A percentile compares a stretch with the other conserved stretches of the same genome.
These are phyloP conservation scores for Epizoanthus stellaris DNA, from an alignment of 92 coral and sea anemone species.

Conservation along the genomic window DNA sequence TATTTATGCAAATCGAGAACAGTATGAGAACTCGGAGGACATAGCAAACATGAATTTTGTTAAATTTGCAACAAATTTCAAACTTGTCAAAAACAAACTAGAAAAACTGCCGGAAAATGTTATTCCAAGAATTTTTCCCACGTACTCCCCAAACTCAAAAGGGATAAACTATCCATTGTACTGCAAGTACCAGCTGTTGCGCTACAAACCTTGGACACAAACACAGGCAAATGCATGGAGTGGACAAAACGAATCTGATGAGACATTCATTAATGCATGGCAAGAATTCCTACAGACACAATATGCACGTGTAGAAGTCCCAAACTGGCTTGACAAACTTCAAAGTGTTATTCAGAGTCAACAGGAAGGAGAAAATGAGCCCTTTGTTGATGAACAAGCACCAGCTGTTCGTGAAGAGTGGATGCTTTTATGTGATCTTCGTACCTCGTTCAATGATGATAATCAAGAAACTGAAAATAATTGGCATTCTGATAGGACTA, in stretches of 20 bases:
- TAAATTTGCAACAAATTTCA: too few species aligned
- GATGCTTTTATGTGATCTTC: slow-evolving; percentile 64
- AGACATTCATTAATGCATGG: slow-evolving; percentile 52
- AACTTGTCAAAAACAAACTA: slow-evolving; percentile 34
- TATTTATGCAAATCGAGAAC: slow-evolving; percentile 16
- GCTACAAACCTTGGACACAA: slow-evolving; percentile 63
- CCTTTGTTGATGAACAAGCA: slow-evolving; percentile 18
- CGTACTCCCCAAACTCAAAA: slow-evolving; percentile 50
- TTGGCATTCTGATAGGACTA: slow-evolving; percentile 45
- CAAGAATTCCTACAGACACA: slow-evolving; percentile 62
- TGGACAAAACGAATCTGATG: slow-evolving; percentile 58
- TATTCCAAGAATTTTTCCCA: slow-evolving; percentile 64
- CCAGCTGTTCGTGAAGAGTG: slow-evolving; percentile 61
- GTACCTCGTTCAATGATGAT: slow-evolving; percentile 48
- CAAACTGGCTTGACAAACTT: slow-evolving; percentile 69
- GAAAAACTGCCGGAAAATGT: slow-evolving; percentile 50
- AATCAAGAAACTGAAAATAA: slow-evolving; percentile 4
- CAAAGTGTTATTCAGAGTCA: slow-evolving; percentile 63
- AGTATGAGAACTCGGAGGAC: too few species aligned
- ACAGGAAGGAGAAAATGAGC: slow-evolving; percentile 39
- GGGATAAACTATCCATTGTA: slow-evolving; percentile 8
- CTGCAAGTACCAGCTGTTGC: slow-evolving; percentile 33
- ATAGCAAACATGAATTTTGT: too few species aligned
- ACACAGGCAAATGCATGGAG: slow-evolving; percentile 60
- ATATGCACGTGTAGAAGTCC: slow-evolving; percentile 55